These are phyloP conservation scores for Fistularia commersonii DNA, from an alignment of 2,797 vertebrate genomes.

Conservation along the genomic window DNA sequence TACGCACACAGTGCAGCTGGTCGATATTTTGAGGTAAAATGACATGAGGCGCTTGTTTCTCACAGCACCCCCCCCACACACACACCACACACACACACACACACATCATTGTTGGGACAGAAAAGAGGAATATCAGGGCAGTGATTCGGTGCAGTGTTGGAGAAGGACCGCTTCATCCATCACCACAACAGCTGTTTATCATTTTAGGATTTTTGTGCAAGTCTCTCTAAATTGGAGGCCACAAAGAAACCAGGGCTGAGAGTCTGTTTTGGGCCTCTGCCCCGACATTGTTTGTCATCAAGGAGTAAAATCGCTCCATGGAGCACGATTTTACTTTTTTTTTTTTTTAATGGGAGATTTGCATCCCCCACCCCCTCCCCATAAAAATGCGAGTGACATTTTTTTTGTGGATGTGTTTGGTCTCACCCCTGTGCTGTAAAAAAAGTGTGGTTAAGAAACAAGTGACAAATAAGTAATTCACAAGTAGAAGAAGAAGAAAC, in stretches of 20 bases:
- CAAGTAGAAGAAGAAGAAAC: constrained; percentile 30
- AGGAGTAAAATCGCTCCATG: too few relatives aligned
- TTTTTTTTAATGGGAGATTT: too few relatives aligned
- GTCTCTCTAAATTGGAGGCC: not conserved
- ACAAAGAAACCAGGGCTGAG: not conserved
- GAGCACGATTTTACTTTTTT: too few relatives aligned
- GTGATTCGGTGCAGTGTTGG: constrained; percentile 18
- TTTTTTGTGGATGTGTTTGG: too few relatives aligned
- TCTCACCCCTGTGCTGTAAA: too few relatives aligned
- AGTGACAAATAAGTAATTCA: constrained; percentile 3
- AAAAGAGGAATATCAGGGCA: not conserved
- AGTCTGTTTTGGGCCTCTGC: too few relatives aligned
- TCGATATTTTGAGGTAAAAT: constrained; percentile 74
- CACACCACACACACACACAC: too few relatives aligned
- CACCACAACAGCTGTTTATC: too few relatives aligned
- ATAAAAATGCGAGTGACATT: too few relatives aligned
- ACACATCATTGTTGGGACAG: too few relatives aligned
- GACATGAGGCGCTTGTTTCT: constrained; percentile 59
- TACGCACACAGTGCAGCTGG: constrained; percentile 54
- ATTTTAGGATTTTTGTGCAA: not conserved
- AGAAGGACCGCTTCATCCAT: not conserved
- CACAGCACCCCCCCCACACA: constrained; percentile 9
- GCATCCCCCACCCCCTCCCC: too few relatives aligned
- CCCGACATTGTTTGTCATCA: too few relatives aligned
- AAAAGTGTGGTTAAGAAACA: not conserved